These are phyloP conservation scores for Stenolophus ochropezus DNA, from an alignment of 2,888 invertebrate genomes.

Conservation along the genomic window DNA sequence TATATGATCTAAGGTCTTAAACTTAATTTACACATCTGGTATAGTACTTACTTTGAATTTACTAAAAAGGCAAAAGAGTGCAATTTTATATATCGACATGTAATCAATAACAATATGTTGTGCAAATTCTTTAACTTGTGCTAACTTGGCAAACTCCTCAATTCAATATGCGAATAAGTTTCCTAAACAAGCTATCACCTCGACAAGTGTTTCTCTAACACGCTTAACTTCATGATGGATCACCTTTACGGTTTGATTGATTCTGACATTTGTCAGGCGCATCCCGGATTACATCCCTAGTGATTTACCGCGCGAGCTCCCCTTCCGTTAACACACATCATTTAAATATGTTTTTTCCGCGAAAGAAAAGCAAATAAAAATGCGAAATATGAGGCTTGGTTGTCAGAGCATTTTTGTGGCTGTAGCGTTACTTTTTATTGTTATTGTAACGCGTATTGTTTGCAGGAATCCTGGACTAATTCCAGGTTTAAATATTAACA, in stretches of 20 bases:
- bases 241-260: background rate
- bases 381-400: background rate
- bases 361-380: background rate
- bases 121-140: background rate
- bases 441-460: background rate
- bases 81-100: too few relatives aligned
- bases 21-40: too few relatives aligned
- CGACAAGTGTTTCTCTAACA: background rate
- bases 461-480: background rate
- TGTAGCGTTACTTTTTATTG: background rate
- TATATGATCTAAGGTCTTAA: too few relatives aligned
- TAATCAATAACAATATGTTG: background rate
- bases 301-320: background rate
- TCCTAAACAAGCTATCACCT: background rate
- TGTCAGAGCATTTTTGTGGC: background rate
- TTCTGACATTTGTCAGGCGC: background rate
- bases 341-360: background rate
- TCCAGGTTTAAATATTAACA: background rate
- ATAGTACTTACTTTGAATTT: too few relatives aligned
- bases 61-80: too few relatives aligned
- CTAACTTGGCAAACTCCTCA: background rate
- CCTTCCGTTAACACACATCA: background rate
- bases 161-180: background rate
- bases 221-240: background rate
- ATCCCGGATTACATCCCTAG: background rate